Percentiles rank a stretch among this genome's conserved stretches.
Evolutionary conservation across 2,888 invertebrate species (phyloP).

Genomic region (Drosophila vallismaia): DNA sequence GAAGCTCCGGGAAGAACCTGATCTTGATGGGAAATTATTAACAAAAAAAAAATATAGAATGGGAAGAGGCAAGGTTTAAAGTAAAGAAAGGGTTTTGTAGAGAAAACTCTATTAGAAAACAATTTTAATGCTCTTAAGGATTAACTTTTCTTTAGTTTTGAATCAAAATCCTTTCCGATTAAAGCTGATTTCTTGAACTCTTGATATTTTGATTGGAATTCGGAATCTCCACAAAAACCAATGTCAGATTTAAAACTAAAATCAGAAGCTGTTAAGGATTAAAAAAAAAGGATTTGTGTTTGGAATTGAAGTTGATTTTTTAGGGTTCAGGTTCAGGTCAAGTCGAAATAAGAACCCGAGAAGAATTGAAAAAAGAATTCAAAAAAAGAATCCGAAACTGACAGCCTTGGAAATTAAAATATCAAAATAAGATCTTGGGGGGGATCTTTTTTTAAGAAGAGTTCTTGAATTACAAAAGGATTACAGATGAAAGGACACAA

Average conservation of each 20-base stretch:
- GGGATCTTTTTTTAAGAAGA: background rate
- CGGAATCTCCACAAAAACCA: background rate
- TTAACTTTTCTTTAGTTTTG: no score
- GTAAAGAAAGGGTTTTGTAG: background rate
- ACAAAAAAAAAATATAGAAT: background rate
- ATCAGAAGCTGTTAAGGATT: conserved; percentile 20
- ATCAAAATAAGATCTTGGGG: conserved; percentile 6
- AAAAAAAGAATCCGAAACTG: conserved; percentile 3
- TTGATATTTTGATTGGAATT: conserved; percentile 16
- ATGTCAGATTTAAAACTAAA: background rate
- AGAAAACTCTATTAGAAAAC: background rate
- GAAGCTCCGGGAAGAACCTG: background rate
- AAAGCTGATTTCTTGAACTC: conserved; percentile 1
- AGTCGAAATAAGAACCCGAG: background rate
- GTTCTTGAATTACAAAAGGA: background rate
- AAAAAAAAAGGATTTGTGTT: background rate
- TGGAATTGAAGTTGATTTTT: conserved; percentile 1
- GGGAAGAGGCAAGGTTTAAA: background rate
- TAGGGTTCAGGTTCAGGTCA: background rate
- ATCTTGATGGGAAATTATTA: background rate
- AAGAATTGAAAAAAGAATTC: no score
- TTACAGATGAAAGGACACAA: background rate
- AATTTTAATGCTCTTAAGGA: background rate
- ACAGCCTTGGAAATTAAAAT: conserved; percentile 5
- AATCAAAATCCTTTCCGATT: background rate